Evolutionary conservation across 2,888 invertebrate genomes (phyloP).

Genomic region (Lasioglossum pauxillum): DNA sequence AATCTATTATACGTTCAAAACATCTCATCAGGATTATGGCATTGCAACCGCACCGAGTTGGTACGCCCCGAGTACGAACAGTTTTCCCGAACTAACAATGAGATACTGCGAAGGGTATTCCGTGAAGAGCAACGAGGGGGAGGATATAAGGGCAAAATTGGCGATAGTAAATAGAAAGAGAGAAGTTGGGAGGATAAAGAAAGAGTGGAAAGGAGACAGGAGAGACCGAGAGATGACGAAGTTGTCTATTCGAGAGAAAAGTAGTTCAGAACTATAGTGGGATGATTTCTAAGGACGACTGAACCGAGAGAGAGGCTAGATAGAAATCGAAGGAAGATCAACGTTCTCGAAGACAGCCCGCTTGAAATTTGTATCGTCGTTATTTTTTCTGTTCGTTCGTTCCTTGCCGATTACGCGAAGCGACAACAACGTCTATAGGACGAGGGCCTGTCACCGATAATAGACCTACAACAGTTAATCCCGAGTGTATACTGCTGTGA

Average conservation of each 20-base stretch:
- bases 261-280: conserved; percentile 52
- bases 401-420: conserved; percentile 46
- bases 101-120: not conserved
- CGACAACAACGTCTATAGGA: conserved; percentile 56
- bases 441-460: conserved; percentile 53
- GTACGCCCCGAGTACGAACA: not conserved
- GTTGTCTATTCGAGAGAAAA: conserved; percentile 59
- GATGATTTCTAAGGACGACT: conserved; percentile 31
- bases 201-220: not conserved
- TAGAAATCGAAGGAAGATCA: conserved; percentile 44
- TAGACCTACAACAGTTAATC: conserved; percentile 21
- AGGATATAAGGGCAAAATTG: conserved; percentile 19
- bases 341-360: conserved; percentile 33
- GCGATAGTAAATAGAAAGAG: not conserved
- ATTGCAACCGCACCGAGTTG: not conserved
- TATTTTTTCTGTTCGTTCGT: conserved; percentile 35
- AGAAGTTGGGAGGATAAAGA: not conserved
- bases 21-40: not conserved
- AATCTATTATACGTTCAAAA: not conserved
- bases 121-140: conserved; percentile 17
- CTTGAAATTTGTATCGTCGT: conserved; percentile 41
- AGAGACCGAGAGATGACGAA: conserved; percentile 42
- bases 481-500: not conserved
- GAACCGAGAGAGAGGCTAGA: conserved; percentile 28
- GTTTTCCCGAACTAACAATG: not conserved